Base-by-base conservation (phyloP, 2,888 invertebrate genomes). In the Parochlus steinenii region DNA sequence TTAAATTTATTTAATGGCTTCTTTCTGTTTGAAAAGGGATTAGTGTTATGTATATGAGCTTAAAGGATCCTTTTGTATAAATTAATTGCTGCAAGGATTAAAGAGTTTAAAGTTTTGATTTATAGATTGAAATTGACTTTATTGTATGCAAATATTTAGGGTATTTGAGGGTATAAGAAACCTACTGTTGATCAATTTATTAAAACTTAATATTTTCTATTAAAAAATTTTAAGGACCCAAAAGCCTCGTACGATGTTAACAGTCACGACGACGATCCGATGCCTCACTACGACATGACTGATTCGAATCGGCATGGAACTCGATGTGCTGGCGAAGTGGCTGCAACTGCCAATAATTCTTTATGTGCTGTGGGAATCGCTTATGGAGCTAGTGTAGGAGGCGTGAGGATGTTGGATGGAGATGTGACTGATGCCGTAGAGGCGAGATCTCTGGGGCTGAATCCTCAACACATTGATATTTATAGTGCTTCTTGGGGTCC, bases 401-500 rank as follows among this genome's bases (percentile, higher is more conserved):
- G 95, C 44, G 93, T 95, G n/a, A 71, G 93, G 30, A 95, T 95
- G 93, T 58, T 97, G 48, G 93, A 95, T 51, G 95, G 95, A 19
- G 92, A 97, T 58, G 97, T 98, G 37, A 98, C 97, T 1, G 98
- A 98, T 57, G 92, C 92, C 0, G 95, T 98, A 7, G 98, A 98
- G 62, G 95, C 97, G 2, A 71, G 86, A 41, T 92, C 93, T 0
- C 66, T 98, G 15, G 85, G 90, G 46, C 69, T 92, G 37, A 90
- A 92, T 57, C 85, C 87, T 16, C 87, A 97, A 49, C 93, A 97
- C 56, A 92, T 98, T 44, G 92, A 98, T 59, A 92, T 98, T 47
- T 98, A 97, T 63, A 92, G 90, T 50, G 95, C 95, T 5, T 90
- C 90, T 7, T 95, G 93, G 93, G 95, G 95, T 2, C 95, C 95